A percentile compares a stretch with the other conserved stretches of the same genome.
Evolutionary conservation across 2,797 vertebrate genomes (phyloP).

Genomic region (Fundulus diaphanus): DNA sequence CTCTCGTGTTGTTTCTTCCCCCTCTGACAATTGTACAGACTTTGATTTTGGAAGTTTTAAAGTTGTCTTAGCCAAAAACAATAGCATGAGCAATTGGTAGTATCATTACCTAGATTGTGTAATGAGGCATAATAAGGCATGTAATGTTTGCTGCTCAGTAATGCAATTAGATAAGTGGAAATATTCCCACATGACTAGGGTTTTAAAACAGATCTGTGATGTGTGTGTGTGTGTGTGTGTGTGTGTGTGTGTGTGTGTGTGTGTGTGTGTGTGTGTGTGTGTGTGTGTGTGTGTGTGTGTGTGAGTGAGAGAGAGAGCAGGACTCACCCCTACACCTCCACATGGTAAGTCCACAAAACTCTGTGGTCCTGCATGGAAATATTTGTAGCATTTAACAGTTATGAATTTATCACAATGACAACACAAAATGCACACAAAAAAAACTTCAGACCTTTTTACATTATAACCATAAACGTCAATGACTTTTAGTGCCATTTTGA

Average conservation of each 20-base stretch:
- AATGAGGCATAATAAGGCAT: constrained; percentile 67
- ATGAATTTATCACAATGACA: not conserved
- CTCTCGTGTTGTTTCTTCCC: constrained; percentile 14
- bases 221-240: constrained; percentile 16
- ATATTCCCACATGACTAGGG: constrained; percentile 58
- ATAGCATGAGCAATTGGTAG: constrained; percentile 64
- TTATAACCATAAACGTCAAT: not conserved
- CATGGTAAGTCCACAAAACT: constrained; percentile 90
- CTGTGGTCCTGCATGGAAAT: constrained; percentile 82
- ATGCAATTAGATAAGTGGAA: constrained; percentile 65
- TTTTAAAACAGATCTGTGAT: constrained; percentile 27
- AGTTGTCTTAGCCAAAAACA: constrained; percentile 59
- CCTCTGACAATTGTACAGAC: constrained; percentile 44
- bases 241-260: constrained; percentile 4
- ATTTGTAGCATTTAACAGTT: constrained; percentile 7
- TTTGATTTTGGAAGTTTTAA: constrained; percentile 50
- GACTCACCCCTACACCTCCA: constrained; percentile 92
- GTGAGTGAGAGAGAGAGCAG: too few relatives aligned
- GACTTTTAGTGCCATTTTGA: not conserved
- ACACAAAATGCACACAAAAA: not conserved
- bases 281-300: constrained; percentile 6
- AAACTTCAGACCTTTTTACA: not conserved
- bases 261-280: too few relatives aligned
- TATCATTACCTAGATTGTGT: constrained; percentile 64
- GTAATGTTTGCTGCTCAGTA: constrained; percentile 64